Evolutionary conservation across 2,113 vertebrate genomes (phyloP).

Genomic region (Trogon melanurus): DNA sequence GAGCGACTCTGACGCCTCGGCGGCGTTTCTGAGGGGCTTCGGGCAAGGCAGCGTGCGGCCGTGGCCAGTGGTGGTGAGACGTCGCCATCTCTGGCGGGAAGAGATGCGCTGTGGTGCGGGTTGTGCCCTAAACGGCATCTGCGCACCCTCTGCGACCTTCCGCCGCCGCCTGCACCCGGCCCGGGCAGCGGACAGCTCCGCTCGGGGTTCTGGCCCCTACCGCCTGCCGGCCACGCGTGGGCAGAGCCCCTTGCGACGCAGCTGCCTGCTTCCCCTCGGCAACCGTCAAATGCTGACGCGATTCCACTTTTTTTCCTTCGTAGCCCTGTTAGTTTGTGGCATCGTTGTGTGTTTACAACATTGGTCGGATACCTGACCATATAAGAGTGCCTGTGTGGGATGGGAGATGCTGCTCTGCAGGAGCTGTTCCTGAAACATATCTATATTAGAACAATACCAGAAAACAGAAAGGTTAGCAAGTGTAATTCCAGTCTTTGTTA

Average conservation of each 20-base stretch:
- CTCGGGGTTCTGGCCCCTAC: no score
- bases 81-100: neutral
- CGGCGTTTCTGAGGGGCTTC: no score
- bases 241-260: no score
- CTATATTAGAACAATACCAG: accelerated
- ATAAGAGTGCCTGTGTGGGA: accelerated
- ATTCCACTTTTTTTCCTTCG: accelerated
- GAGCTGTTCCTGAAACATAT: neutral
- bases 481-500: accelerated
- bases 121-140: neutral
- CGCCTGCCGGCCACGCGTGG: neutral
- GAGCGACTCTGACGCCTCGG: neutral
- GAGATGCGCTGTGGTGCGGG: neutral
- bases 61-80: neutral
- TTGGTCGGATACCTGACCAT: accelerated
- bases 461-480: neutral
- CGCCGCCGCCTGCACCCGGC: neutral
- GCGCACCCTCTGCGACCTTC: neutral
- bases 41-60: no score
- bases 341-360: neutral
- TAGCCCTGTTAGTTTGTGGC: accelerated
- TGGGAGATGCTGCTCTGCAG: neutral
- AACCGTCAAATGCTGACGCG: accelerated
- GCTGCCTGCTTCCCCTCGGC: neutral
- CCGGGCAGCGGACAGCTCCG: neutral